Base-by-base conservation (phyloP, 2,888 invertebrate genomes). In the Synergus itoensis region DNA sequence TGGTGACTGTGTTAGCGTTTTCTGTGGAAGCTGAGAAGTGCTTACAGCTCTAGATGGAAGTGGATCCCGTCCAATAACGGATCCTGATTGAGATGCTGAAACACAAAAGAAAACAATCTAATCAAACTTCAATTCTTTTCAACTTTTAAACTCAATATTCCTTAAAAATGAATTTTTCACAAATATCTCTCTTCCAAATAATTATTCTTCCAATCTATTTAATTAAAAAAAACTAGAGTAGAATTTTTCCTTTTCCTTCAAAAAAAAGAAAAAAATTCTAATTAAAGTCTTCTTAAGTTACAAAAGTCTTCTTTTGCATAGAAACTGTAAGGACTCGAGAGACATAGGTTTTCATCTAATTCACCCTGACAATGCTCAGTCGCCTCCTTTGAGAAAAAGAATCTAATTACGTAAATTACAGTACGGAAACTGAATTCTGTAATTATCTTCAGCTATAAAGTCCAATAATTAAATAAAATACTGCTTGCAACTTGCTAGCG, bases 71-170 rank as follows among this genome's bases (percentile, higher is more conserved):
- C 94, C 94, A 90, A 94, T 93, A 91, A 94, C 94, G 90, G 94
- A 93, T 90, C 95, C 95, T 87, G 96, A 95, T 92, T 95, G 95
- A 87, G 96, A 96, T 90, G 96, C 96, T 96, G 93, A 64, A 94
- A 94, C 86, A 76, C 78, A 82, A 69, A 64, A 36, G 53, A 11
- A 14, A 64, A 60, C 41, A 57, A n/a, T 14, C 40, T 8, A 16
- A n/a, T 67, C 53, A 60, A 40, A 57, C 18, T 45, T 48, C 48
- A 40, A 57, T n/a, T 18, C 14, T 9, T 16, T 45, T 48, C 48
- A 40, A 57, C 9, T 4, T 28, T 16, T 36, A 9, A 16, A 14
- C 21, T 63, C 12, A 36, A 3, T 28, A 1, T 28, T 63, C 12
- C 21, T 28, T 21, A 21, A 63, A 21, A 21, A 28, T 48, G 1